phyloP scores from a whole-genome alignment of 2,113 vertebrate species.

The Picathartes gymnocephalus region DNA sequence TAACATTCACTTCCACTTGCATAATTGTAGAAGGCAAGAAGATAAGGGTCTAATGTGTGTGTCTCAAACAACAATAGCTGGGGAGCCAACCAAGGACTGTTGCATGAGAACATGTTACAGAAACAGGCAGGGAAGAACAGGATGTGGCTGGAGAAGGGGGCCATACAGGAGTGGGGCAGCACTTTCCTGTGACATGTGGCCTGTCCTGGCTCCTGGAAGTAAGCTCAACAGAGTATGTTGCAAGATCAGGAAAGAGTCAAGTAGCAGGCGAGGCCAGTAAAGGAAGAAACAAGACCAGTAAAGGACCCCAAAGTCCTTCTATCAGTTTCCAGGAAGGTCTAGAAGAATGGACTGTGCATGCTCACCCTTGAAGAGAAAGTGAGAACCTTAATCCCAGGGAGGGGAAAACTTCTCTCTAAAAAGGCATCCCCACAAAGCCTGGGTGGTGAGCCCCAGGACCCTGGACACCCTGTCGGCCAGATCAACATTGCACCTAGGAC shows the following conservation, averaged over 20 bases:
- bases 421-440: not conserved
- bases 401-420: not conserved
- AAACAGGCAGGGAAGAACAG: not conserved
- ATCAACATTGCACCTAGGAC: not conserved
- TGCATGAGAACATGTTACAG: not conserved
- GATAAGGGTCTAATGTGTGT: no score
- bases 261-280: not conserved
- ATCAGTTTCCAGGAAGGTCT: not conserved
- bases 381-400: not conserved
- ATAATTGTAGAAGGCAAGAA: not conserved
- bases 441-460: not conserved
- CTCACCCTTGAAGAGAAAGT: not conserved
- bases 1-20: not conserved
- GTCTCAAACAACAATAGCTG: not conserved
- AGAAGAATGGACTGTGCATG: not conserved
- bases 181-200: no score
- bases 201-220: not conserved
- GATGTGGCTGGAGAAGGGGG: not conserved
- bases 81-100: not conserved
- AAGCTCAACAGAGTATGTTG: not conserved
- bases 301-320: accelerated
- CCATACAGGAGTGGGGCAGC: not conserved
- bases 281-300: no score
- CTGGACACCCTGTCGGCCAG: not conserved
- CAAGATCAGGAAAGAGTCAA: not conserved